Base-by-base conservation (phyloP, 1,140 invertebrate genomes). In the Coboldia fuscipes region DNA sequence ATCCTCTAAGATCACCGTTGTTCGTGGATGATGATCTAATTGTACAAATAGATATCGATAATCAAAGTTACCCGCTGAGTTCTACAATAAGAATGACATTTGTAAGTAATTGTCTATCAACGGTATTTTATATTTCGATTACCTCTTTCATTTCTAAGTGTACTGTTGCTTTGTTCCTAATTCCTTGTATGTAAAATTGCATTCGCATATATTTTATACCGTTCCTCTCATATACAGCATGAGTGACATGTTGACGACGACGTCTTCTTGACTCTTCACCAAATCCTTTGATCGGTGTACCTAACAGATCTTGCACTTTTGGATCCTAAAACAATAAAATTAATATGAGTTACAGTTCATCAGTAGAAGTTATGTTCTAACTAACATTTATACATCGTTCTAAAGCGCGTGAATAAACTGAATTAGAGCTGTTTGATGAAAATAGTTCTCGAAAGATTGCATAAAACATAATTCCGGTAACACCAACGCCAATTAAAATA, bases 141-240 rank as follows among this genome's bases (percentile, higher is more conserved):
- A 89, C 85, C 63, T 84, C 70, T 52, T 71, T 66, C 51, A 85
- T 74, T 65, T 92, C 86, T 40, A 89, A 63, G 47, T 84, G 68
- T 6, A 80, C 86, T 34, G 80, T 83, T 7, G 67, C 88, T 43
- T 73, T 74, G 41, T 72, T 73, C 36, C 74, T 62, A 20, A 66
- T 57, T 16, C 88, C 86, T 61, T 88, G 72, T 23, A 93, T 66
- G 49, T 90, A 84, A 58, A 92, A 93, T 49, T 75, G 70, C 73
- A 92, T 84, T 43, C 79, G 68, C 58, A 92, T 70, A 45, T 78
- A 72, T 41, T 75, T 70, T 12, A 67, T 62, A 16, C 78, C 82
- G 54, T 83, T 66, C 23, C 72, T 70, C 36, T 71, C 62, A 53
- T 75, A 85, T 40, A 71, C 63, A 21, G 57, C 55, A 60, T 85